These are phyloP conservation scores for Megaceryle maxima DNA, from an alignment of 2,113 vertebrate species.

Conservation along the genomic window DNA sequence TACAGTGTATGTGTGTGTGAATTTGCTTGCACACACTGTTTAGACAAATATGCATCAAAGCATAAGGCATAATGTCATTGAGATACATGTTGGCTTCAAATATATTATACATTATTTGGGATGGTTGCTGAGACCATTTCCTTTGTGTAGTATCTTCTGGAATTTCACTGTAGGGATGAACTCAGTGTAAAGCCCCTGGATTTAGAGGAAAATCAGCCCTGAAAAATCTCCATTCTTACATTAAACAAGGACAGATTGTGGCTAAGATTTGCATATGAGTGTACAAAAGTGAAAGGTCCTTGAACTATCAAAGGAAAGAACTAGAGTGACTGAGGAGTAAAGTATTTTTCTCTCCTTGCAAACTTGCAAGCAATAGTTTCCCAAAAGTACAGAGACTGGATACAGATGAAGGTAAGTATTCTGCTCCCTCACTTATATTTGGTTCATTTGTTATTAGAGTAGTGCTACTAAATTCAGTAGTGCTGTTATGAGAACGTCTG, in stretches of 20 bases:
- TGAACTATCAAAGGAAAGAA: not conserved
- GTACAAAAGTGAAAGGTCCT: not conserved
- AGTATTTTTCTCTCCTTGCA: not conserved
- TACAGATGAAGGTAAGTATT: not conserved
- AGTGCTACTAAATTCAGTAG: not conserved
- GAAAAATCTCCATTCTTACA: not conserved
- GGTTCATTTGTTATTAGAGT: not conserved
- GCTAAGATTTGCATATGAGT: not conserved
- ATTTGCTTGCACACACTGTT: not conserved
- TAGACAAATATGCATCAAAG: not conserved
- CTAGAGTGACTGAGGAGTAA: not conserved
- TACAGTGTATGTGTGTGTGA: not conserved
- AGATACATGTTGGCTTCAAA: not conserved
- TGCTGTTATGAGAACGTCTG: not conserved
- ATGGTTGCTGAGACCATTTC: not conserved
- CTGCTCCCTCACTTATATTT: not conserved
- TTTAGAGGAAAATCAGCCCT: not conserved
- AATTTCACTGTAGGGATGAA: not conserved
- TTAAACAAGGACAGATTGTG: not conserved
- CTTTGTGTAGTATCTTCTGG: not conserved
- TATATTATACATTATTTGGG: not conserved
- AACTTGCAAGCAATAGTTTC: rapidly evolving
- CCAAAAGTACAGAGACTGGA: not conserved
- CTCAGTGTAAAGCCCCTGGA: not conserved
- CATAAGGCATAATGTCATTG: not conserved